phyloP scores from a whole-genome alignment of 2,797 vertebrate genomes.

The Urophycis tenuis region DNA sequence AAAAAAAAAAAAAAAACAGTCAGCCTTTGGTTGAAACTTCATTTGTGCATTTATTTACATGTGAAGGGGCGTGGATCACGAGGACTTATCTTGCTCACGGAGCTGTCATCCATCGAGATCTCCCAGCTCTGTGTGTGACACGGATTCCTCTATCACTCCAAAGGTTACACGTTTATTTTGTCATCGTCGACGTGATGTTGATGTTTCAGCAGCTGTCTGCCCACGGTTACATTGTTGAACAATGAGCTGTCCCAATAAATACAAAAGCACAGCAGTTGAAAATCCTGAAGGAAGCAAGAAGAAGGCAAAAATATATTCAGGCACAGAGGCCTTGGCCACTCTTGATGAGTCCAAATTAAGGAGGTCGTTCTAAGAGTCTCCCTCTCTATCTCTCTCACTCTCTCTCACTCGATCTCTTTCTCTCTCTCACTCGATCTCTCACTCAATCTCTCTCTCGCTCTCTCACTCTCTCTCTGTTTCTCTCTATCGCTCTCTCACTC shows the following conservation, averaged over 20 bases:
- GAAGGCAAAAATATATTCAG: not conserved
- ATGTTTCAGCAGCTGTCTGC: not conserved
- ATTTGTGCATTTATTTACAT: not conserved
- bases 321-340: not conserved
- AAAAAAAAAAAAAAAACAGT: not conserved
- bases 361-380: not conserved
- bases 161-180: not conserved
- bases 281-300: not conserved
- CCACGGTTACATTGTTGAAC: not conserved
- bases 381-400: not conserved
- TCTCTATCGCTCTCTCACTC: too few relatives aligned
- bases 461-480: too few relatives aligned
- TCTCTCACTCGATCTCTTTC: too few relatives aligned
- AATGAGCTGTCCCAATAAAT: not conserved
- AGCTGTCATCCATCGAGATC: not conserved
- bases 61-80: not conserved
- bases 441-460: too few relatives aligned
- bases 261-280: not conserved
- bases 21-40: slow-evolving; percentile 24
- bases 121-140: not conserved
- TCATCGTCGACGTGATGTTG: not conserved
- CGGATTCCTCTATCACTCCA: not conserved
- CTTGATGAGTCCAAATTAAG: not conserved
- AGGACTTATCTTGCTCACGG: not conserved
- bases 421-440: too few relatives aligned